Base-by-base conservation (phyloP, 2,797 vertebrate species). In the Phaenicophaeus curvirostris region DNA sequence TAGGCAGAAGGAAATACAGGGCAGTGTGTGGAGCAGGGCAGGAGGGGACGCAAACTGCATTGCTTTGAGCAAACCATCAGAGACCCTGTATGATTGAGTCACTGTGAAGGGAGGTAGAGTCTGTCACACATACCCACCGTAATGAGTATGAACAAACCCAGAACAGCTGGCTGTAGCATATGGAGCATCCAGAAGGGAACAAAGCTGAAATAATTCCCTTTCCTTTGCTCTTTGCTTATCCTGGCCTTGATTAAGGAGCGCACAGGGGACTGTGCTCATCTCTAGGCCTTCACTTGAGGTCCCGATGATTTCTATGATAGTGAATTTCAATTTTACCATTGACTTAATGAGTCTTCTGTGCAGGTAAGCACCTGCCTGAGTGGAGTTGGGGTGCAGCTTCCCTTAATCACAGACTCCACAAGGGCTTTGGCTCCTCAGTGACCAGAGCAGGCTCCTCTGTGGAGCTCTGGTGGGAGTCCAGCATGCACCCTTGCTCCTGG, bases 171-270 rank as follows among this genome's bases (percentile, higher is more conserved):
- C 82, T 94, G 73, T 11, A 93, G 73, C 95, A 95, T 96, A 96
- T 94, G 94, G 94, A 96, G 62, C 89, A 94, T 92, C 94, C 96
- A 94, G 91, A 96, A 97, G 95, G 94, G 89, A 93, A 73, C 83
- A 95, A 85, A 92, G 79, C 93, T 96, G 91, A 96, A 96, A 95
- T 94, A 96, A 95, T 93, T 95, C 96, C 95, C 91, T 94, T 96
- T 93, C 85, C 95, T 94, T 79, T 88, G 87, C 87, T 93, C 73
- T 87, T 87, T 96, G 91, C 92, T 96, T 92, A 94, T 87, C 76
- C 92, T 95, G 92, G 94, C 82, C 94, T 79, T 46, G 69, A 86
- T 92, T 96, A 92, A 96, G 94, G 62, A 90, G 66, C 0, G 2
- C 63, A 18, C 21, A 84, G 62, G 85, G 83, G 91, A 88, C 55